Base-by-base conservation (phyloP, 2,888 invertebrate genomes). In the Netelia fuscicornis region DNA sequence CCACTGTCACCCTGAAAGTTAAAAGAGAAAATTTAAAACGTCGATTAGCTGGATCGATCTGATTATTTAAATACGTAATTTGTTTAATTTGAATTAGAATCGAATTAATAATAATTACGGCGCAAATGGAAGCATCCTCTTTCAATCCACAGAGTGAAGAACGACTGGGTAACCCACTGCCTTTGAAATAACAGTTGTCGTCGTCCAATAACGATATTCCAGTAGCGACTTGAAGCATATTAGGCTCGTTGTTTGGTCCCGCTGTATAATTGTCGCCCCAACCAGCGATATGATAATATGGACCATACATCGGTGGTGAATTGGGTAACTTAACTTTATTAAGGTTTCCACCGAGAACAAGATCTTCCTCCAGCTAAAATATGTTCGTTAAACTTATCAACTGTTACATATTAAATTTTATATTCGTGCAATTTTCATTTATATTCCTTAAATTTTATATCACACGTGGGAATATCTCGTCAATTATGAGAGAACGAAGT, bases 1-100 rank as follows among this genome's bases (percentile, higher is more conserved):
- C 75, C 75, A 20, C 75, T 75, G 54, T 75, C 75, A 37, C 75
- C 75, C 75, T 75, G n/a, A 2, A 20, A 52, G 64, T 20, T 3
- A 44, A 25, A 6, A 60, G 23, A 13, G 48, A 62, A 5, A 13
- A 62, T 30, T 13, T 6, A 23, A 30, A 30, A 30, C 30, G 30
- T 30, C 6, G 13, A n/a, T 30, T 13, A 17, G 56, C 23, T 30
- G 0, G 11, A 54, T 30, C 42, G 13, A 2, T 11, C 13, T 25
- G 37, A 70, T n/a, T 56, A 20, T 54, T 37, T 8, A 23, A 6
- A 11, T 30, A 70, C 30, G 9, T 9, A 13, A 13, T 13, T 48
- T 11, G 11, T 2, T 13, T 13, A 13, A 48, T 13, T 13, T 10
- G 13, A 48, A 48, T 48, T 2, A 48, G 2, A 65, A 37, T 37